Evolutionary conservation across 2,113 vertebrate genomes (phyloP).

Genomic region (Bos javanicus): DNA sequence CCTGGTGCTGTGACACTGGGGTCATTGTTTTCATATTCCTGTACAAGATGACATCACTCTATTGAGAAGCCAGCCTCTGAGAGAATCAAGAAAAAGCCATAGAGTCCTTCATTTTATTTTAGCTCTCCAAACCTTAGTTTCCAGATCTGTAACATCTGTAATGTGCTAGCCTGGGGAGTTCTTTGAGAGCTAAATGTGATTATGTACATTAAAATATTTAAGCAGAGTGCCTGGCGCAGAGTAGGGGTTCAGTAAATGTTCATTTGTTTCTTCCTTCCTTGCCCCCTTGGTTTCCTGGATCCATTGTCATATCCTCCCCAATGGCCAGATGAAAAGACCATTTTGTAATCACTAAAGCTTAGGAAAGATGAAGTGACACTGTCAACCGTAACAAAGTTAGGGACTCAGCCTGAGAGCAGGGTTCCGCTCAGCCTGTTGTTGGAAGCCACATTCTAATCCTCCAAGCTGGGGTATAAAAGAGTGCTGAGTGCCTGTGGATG

Average conservation of each 20-base stretch:
- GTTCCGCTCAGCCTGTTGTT: background rate
- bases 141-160: background rate
- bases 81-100: background rate
- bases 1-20: background rate
- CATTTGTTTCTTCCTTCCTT: background rate
- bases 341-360: background rate
- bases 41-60: background rate
- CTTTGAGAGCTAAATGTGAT: background rate
- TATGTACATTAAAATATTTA: background rate
- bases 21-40: background rate
- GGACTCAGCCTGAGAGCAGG: rapidly evolving
- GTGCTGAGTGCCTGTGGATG: background rate
- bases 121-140: background rate
- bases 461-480: background rate
- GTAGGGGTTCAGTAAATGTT: background rate
- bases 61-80: background rate
- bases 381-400: background rate
- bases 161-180: background rate
- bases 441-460: background rate
- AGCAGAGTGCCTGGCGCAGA: background rate
- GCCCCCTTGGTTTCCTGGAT: background rate
- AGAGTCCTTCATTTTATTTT: background rate
- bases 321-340: background rate
- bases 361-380: background rate
- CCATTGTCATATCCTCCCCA: background rate